A percentile compares a stretch with the other conserved stretches of the same genome.
Evolutionary conservation across 1,140 invertebrate species (phyloP).

Genomic region (Ceratosolen solmsi): DNA sequence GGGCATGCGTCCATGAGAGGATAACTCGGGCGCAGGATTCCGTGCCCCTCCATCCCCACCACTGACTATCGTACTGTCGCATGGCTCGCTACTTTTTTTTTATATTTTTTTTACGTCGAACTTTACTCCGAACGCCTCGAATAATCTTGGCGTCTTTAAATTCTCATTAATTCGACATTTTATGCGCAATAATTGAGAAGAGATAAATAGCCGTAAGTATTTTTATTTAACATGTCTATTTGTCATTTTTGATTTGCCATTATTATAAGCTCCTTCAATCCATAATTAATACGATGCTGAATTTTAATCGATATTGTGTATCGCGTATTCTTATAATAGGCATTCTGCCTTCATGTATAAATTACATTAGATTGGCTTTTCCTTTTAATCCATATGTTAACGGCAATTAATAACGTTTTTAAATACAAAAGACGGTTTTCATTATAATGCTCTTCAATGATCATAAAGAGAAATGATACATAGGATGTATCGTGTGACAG

Average conservation of each 20-base stretch:
- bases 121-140: constrained; percentile 8
- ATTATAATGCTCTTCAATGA: background rate
- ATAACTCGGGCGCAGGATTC: constrained; percentile 69
- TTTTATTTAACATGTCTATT: too few species aligned
- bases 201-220: background rate
- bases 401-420: too few species aligned
- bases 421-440: too few species aligned
- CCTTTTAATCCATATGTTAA: too few species aligned
- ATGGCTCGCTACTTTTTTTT: constrained; percentile 18
- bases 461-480: background rate
- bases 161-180: constrained; percentile 6
- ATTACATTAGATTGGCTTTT: too few species aligned
- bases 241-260: too few species aligned
- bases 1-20: constrained; percentile 66
- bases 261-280: too few species aligned
- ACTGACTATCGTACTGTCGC: constrained; percentile 4
- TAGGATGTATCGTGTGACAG: background rate
- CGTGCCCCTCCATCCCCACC: constrained; percentile 52
- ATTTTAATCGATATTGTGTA: too few species aligned
- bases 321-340: too few species aligned
- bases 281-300: too few species aligned
- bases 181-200: background rate
- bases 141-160: background rate
- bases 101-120: background rate
- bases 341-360: too few species aligned